Base-by-base conservation (phyloP, 2,797 vertebrate species). In the Micropoecilia bifurca region DNA sequence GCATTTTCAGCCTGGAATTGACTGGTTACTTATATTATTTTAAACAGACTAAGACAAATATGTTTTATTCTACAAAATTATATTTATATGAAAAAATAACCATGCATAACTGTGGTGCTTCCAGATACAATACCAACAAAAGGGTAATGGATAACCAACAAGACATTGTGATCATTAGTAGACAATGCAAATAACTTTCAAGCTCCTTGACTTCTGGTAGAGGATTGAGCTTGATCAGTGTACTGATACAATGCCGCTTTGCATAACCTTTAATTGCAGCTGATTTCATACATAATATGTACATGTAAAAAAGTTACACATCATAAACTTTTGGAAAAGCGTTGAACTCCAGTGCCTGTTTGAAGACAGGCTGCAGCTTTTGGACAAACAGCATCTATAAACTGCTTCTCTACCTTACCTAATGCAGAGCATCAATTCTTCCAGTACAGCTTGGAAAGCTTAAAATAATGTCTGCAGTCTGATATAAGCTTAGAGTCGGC, bases 401-500 rank as follows among this genome's bases (percentile, higher is more conserved):
- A 90, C 89, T 84, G 72, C 77, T 71, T 75, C 77, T 77, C 71
- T 76, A 14, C 57, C 75, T 84, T 71, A 87, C 81, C 86, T 90
- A 81, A 78, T 83, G 85, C 63, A 77, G 75, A 81, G 80, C 76
- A 80, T 83, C 75, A 74, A 73, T 79, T 57, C 80, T 72, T 83
- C 77, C 78, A 20, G 77, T 85, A 75, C 78, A 80, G 76, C 82
- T 55, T 53, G 80, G 86, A 79, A 90, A 83, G 89, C 82, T 90
- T 88, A 79, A 85, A 66, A 82, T 63, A 90, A 92, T 87, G 77
- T 76, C 84, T 28, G 68, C 61, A 83, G 78, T 90, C 84, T 82
- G 76, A 83, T 80, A 78, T 83, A 90, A 89, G 83, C 88, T 78
- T 47, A 74, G 46, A 85, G 84, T 80, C 79, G 45, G 25, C 83